Conservation (phyloP, 2,888 invertebrate genomes). For the Rotaria magnacalcarata region DNA sequence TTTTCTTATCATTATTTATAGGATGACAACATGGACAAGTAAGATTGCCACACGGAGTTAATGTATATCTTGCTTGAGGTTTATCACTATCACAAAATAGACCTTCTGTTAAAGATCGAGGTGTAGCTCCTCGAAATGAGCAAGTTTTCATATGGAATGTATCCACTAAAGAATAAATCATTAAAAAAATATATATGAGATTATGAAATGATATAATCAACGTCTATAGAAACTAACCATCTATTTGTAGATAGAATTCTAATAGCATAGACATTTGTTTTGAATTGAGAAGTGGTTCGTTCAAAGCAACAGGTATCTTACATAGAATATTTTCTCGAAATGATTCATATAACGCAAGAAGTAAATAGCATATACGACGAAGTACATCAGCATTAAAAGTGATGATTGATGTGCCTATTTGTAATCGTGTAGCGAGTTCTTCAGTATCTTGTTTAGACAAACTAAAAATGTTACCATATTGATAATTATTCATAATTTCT, state of each 20-base stretch:
- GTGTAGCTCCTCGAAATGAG: too few species aligned
- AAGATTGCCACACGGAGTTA: neutral
- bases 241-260: conserved; percentile 3
- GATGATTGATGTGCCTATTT: neutral
- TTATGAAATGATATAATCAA: too few species aligned
- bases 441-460: neutral
- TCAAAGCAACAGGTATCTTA: neutral
- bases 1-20: neutral
- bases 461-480: neutral
- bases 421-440: neutral
- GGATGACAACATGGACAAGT: neutral
- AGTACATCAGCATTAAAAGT: neutral
- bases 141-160: neutral
- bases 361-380: neutral
- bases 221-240: neutral
- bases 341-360: neutral
- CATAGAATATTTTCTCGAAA: neutral
- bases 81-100: too few species aligned
- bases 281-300: neutral
- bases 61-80: neutral
- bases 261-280: neutral
- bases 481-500: neutral
- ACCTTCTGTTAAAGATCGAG: too few species aligned
- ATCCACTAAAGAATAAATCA: too few species aligned
- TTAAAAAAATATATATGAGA: too few species aligned